A percentile compares a stretch with the other conserved stretches of the same genome.
Evolutionary conservation across 1,140 invertebrate genomes (phyloP).

Genomic region (Drosophila tropicalis): DNA sequence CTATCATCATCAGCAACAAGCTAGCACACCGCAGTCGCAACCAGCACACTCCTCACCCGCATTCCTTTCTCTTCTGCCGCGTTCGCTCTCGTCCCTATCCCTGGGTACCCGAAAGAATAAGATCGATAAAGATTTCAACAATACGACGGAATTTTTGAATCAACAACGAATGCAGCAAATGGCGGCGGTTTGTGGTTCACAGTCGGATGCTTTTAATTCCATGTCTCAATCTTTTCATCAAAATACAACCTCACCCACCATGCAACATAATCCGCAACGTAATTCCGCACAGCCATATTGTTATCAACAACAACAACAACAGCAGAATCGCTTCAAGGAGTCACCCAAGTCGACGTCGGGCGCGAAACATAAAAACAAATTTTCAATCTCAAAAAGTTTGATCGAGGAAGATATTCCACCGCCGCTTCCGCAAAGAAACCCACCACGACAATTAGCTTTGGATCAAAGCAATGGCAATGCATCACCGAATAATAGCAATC

Average conservation of each 20-base stretch:
- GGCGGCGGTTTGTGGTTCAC: slow-evolving; percentile 1
- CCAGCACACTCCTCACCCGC: slow-evolving; percentile 72
- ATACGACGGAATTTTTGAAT: slow-evolving; percentile 70
- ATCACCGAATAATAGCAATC: slow-evolving; percentile 40
- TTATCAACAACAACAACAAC: slow-evolving; percentile 49
- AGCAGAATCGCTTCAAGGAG: slow-evolving; percentile 63
- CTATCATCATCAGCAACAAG: slow-evolving; percentile 61
- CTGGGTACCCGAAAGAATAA: slow-evolving; percentile 81
- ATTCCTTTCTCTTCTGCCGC: slow-evolving; percentile 84
- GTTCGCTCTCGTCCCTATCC: slow-evolving; percentile 84
- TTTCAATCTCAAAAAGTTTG: slow-evolving; percentile 62
- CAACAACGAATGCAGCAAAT: slow-evolving; percentile 51
- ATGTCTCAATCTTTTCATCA: slow-evolving; percentile 79
- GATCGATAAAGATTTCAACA: slow-evolving; percentile 75
- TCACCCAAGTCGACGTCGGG: slow-evolving; percentile 38
- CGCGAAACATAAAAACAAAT: slow-evolving; percentile 63
- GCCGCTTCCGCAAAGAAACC: slow-evolving; percentile 84
- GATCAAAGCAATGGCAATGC: slow-evolving; percentile 57
- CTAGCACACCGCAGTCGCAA: slow-evolving; percentile 61
- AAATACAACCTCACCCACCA: slow-evolving; percentile 51
- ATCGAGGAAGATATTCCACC: slow-evolving; percentile 84
- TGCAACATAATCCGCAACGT: slow-evolving; percentile 18
- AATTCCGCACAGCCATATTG: slow-evolving; percentile 41
- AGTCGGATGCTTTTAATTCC: slow-evolving; percentile 37
- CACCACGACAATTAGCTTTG: slow-evolving; percentile 57